Base-by-base conservation (phyloP, 2,888 invertebrate species). In the Microplitis manilae region DNA sequence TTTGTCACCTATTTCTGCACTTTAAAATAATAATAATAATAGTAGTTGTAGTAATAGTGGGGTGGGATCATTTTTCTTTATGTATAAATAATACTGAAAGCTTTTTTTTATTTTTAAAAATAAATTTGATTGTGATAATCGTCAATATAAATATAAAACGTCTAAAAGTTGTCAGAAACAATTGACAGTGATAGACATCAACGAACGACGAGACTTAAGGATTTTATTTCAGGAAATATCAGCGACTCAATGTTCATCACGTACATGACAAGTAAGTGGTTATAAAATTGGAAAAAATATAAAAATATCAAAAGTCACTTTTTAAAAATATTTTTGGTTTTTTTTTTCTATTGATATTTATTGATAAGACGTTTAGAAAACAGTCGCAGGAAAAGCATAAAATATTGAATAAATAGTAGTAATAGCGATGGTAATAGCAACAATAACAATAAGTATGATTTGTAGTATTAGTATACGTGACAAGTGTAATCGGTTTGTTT, bases 171-270 rank as follows among this genome's bases (percentile, higher is more conserved):
- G 73, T 71, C 60, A 61, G 77, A 75, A 71, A 77, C 71, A 59
- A 30, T 50, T 50, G 74, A 67, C 41, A 40, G 40, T 71, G 70
- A 65, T 65, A 74, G 83, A 83, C 79, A 78, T 77, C 79, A 79
- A 81, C 83, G 83, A 81, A 82, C 84, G 78, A 82, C 79, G 83
- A 84, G 84, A 90, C 86, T 88, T 85, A 89, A 85, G 84, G 83
- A 83, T 83, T 83, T 86, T 87, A 85, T 90, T 90, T 86, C 90
- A 90, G 90, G 89, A 81, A 90, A 89, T 87, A 89, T 87, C 89
- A 88, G 88, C 87, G 87, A 87, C 82, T 84, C 89, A 72, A 87
- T 87, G 84, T 90, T 88, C 89, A 90, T 90, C 89, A 89, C 87
- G 78, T 90, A 90, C 85, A 87, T 90, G 88, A 89, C 90, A 86